These are phyloP conservation scores for Podarcis cretensis DNA, from an alignment of 2,113 vertebrate genomes.

Conservation along the genomic window DNA sequence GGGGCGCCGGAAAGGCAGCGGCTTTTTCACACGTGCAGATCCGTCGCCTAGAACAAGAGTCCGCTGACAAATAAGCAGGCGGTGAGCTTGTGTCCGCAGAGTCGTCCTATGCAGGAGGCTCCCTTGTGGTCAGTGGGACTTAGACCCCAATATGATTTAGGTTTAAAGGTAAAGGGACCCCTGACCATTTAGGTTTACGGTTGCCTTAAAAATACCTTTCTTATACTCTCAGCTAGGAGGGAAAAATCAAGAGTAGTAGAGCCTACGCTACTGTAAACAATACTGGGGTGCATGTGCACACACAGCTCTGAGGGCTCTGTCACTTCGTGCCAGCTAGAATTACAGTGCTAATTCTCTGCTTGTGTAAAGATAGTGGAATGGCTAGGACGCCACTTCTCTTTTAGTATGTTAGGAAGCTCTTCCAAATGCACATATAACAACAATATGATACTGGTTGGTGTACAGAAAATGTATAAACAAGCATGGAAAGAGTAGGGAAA, in stretches of 20 bases:
- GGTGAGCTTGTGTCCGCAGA: not conserved
- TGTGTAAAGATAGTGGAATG: not conserved
- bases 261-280: not conserved
- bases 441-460: not conserved
- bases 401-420: not conserved
- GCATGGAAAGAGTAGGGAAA: not conserved
- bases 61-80: not conserved
- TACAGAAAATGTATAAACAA: not conserved
- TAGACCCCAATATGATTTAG: not conserved
- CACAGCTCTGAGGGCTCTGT: not conserved
- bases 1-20: too few relatives aligned
- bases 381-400: not conserved
- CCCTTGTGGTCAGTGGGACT: not conserved
- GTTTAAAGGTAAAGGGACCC: not conserved
- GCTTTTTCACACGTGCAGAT: not conserved
- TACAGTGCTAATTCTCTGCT: not conserved
- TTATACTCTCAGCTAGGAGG: not conserved
- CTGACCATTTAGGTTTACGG: not conserved
- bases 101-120: not conserved
- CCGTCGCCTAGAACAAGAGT: not conserved
- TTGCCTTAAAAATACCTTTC: not conserved
- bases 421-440: not conserved
- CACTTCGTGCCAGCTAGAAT: not conserved
- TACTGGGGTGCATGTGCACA: not conserved
- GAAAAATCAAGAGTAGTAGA: not conserved